These are phyloP conservation scores for Trachurus trachurus DNA, from an alignment of 2,797 vertebrate species.

Conservation along the genomic window DNA sequence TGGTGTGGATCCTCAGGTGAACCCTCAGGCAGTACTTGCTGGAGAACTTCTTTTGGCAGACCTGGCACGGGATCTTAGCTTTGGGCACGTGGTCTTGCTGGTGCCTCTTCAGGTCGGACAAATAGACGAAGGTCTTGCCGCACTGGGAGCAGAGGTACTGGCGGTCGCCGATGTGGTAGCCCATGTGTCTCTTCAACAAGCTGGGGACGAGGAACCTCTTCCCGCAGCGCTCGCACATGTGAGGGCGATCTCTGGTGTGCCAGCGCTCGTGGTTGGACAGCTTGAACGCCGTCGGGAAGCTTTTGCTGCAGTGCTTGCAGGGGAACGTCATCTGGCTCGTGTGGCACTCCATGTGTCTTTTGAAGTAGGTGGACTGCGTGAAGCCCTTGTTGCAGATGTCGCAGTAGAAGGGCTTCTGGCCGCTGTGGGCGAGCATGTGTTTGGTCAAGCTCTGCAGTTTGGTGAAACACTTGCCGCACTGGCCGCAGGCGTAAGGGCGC, in stretches of 20 bases:
- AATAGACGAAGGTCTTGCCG: slow-evolving; percentile 82
- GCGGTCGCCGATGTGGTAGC: slow-evolving; percentile 82
- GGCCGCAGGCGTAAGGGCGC: slow-evolving; percentile 81
- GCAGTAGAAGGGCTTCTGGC: slow-evolving; percentile 86
- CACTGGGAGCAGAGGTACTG: slow-evolving; percentile 85
- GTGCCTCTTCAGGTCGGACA: slow-evolving; percentile 83
- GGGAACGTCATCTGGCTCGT: slow-evolving; percentile 82
- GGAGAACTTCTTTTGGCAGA: slow-evolving; percentile 85
- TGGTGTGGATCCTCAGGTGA: slow-evolving; percentile 81
- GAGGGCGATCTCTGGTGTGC: slow-evolving; percentile 86
- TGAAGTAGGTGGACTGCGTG: slow-evolving; percentile 84
- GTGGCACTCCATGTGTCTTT: slow-evolving; percentile 85
- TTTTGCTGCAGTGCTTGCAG: slow-evolving; percentile 83
- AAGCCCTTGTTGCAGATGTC: slow-evolving; percentile 83
- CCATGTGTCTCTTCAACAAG: slow-evolving; percentile 84
- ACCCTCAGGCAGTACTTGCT: slow-evolving; percentile 83
- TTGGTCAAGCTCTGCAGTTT: slow-evolving; percentile 82
- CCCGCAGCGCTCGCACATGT: slow-evolving; percentile 86
- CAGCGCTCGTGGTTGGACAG: slow-evolving; percentile 85
- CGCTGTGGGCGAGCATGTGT: slow-evolving; percentile 86
- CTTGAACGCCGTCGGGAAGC: slow-evolving; percentile 84
- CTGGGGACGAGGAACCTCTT: slow-evolving; percentile 83
- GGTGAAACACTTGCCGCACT: slow-evolving; percentile 86
- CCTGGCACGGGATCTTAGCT: slow-evolving; percentile 78
- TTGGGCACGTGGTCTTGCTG: slow-evolving; percentile 83